Evolutionary conservation across 2,888 invertebrate species (phyloP).

Genomic region (Drosophila mayaguana): DNA sequence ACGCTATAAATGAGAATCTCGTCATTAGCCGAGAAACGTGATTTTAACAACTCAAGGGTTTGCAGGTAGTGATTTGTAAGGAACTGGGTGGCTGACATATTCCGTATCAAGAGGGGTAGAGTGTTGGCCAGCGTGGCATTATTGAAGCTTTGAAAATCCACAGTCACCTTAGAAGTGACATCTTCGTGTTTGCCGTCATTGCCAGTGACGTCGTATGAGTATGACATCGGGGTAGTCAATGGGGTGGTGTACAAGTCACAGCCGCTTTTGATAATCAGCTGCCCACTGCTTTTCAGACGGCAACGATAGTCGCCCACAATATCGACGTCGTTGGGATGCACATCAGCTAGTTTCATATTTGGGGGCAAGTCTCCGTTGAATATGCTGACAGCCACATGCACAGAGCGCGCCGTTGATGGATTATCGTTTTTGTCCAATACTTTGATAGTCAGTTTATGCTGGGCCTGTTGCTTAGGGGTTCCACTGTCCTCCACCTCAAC

Average conservation of each 20-base stretch:
- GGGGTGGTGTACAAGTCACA: conserved; percentile 92
- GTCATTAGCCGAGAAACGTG: conserved; percentile 88
- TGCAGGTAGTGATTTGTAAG: conserved; percentile 91
- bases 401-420: conserved; percentile 93
- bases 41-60: conserved; percentile 89
- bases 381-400: conserved; percentile 91
- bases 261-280: conserved; percentile 90
- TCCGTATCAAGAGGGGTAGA: conserved; percentile 90
- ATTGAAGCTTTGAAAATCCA: conserved; percentile 92
- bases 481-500: conserved; percentile 96
- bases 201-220: conserved; percentile 92
- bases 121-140: conserved; percentile 94
- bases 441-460: conserved; percentile 90
- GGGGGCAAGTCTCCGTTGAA: conserved; percentile 91
- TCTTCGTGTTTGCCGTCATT: conserved; percentile 95
- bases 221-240: conserved; percentile 89
- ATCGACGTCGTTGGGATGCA: conserved; percentile 96
- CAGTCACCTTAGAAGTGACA: conserved; percentile 93
- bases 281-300: conserved; percentile 88
- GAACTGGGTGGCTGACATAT: conserved; percentile 91
- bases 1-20: conserved; percentile 90
- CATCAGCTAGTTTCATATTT: conserved; percentile 93
- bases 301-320: conserved; percentile 95
- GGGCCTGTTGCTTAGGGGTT: conserved; percentile 92
- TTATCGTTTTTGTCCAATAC: conserved; percentile 96